A percentile compares a stretch with the other conserved stretches of the same genome.
Evolutionary conservation across 2,113 vertebrate species (phyloP).

Genomic region (Scortum barcoo): DNA sequence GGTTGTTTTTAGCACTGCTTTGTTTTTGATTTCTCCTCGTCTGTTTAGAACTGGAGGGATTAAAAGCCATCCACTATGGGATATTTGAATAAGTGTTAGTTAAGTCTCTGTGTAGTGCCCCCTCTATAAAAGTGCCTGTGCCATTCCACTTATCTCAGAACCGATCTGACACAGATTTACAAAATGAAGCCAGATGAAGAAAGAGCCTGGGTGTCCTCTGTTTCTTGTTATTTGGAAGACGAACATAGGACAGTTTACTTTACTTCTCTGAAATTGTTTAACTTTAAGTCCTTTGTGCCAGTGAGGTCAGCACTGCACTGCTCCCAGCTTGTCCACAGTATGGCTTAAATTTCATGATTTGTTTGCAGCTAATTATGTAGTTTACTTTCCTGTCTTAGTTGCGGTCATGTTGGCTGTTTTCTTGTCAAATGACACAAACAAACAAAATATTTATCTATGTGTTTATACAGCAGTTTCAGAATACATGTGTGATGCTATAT

Average conservation of each 20-base stretch:
- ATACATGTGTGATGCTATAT: not conserved
- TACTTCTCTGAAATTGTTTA: slow-evolving; percentile 7
- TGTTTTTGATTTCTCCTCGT: slow-evolving; percentile 76
- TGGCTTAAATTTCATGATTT: slow-evolving; percentile 1
- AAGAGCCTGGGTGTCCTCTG: not conserved
- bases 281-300: not conserved
- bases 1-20: slow-evolving; percentile 74
- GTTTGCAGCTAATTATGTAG: not conserved
- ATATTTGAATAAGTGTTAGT: slow-evolving; percentile 69
- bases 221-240: slow-evolving; percentile 15
- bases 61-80: slow-evolving; percentile 61
- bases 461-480: slow-evolving; percentile 1
- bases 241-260: not conserved
- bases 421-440: slow-evolving; percentile 6
- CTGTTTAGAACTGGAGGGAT: slow-evolving; percentile 76
- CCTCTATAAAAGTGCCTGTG: slow-evolving; percentile 48
- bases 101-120: slow-evolving; percentile 8
- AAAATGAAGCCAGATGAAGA: not conserved
- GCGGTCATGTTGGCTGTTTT: not conserved
- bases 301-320: not conserved
- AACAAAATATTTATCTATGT: slow-evolving; percentile 9
- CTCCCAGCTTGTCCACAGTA: not conserved
- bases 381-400: slow-evolving; percentile 7
- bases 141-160: slow-evolving; percentile 31
- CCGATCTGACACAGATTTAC: slow-evolving; percentile 29